Base-by-base conservation (phyloP, 2,797 vertebrate genomes). In the Triplophysa bombifrons region DNA sequence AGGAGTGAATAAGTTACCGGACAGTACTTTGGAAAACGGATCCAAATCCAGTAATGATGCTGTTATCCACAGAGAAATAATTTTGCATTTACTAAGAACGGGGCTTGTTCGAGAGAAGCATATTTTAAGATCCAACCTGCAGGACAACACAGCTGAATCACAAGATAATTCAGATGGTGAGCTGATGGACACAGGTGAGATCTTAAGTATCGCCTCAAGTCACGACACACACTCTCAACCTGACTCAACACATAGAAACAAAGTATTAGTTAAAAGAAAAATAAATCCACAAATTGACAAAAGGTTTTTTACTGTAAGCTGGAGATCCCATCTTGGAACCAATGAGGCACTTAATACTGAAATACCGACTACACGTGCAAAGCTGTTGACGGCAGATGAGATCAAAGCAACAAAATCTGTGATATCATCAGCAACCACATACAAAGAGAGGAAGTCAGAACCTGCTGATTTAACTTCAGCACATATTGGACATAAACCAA, bases 41-140 rank as follows among this genome's bases (percentile, higher is more conserved):
- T 71, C 11, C n/a, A 71, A 55, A 63, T 51, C 19, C 67, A 70
- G 14, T 38, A 63, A 78, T 25, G 27, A 70, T 61, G 27, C n/a
- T 51, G 55, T 38, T 20, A 3, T 53, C 30, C n/a, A 71, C 41
- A 27, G 71, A 58, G 48, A 53, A 41, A 71, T 22, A 70, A 41
- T 78, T 14, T 9, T 51, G n/a, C 14, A n/a, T 20, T 41, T 78
- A 10, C 34, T 63, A 41, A 58, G 20, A 13, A 71, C 25, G n/a
- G 46, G 27, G 34, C 1, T 22, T 51, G 10, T 51, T 38, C 34
- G 27, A 51, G n/a, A 63, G 13, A 19, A 74, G 64, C 19, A 61
- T 41, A 73, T 46, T 67, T 76, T 76, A 16, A 50, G 53, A 76
- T 22, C 0, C 1, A 56, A 44, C 41, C 1, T 20, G 27, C 53